These are phyloP conservation scores for Steinernema khuongi DNA, from an alignment of 1,140 invertebrate genomes.

Conservation along the genomic window DNA sequence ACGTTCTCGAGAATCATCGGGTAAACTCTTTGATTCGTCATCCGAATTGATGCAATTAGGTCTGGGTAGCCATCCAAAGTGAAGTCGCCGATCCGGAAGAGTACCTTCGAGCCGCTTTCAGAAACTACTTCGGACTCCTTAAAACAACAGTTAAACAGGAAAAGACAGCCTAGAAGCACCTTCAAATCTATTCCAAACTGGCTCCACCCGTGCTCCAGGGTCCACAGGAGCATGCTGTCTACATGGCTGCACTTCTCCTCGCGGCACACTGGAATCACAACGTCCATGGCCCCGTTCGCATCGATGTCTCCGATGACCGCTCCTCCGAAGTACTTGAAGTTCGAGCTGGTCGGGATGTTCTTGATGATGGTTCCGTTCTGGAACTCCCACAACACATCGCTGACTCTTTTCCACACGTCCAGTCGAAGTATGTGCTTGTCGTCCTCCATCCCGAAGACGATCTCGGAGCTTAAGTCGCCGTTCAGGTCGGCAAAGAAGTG, in stretches of 20 bases:
- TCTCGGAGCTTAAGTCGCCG: slow-evolving; percentile 48
- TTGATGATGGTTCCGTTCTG: not conserved
- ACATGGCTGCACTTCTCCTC: slow-evolving; percentile 38
- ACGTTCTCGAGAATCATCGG: slow-evolving; percentile 45
- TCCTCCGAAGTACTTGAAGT: slow-evolving; percentile 35
- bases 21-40: slow-evolving; percentile 12
- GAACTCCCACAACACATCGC: not conserved
- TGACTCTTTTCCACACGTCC: not conserved
- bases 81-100: slow-evolving; percentile 56
- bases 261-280: slow-evolving; percentile 47
- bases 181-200: slow-evolving; percentile 41
- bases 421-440: slow-evolving; percentile 17
- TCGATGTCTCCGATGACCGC: slow-evolving; percentile 50
- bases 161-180: slow-evolving; percentile 22
- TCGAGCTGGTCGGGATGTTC: slow-evolving; percentile 26
- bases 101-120: slow-evolving; percentile 28
- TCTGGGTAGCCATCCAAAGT: slow-evolving; percentile 51
- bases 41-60: slow-evolving; percentile 40
- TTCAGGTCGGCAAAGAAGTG: slow-evolving; percentile 49
- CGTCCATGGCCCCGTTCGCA: slow-evolving; percentile 46
- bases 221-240: slow-evolving; percentile 40
- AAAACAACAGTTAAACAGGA: not conserved
- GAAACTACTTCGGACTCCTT: slow-evolving; percentile 29
- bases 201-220: slow-evolving; percentile 23
- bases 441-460: slow-evolving; percentile 44